Base-by-base conservation (phyloP, 1,140 invertebrate genomes). In the Eriocheir sinensis region DNA sequence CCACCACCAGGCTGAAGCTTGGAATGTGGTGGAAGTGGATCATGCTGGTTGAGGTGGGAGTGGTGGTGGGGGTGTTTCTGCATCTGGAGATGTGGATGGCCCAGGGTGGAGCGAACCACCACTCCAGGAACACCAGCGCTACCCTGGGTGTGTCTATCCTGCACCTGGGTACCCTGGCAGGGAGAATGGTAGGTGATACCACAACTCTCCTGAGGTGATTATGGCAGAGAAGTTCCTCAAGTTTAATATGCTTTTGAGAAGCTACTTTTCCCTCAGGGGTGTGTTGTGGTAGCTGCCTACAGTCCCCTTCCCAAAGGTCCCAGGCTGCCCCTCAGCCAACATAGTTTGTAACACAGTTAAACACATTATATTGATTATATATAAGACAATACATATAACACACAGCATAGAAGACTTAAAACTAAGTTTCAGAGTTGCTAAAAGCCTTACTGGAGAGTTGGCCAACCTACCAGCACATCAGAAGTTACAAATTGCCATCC, bases 101-200 rank as follows among this genome's bases (percentile, higher is more conserved):
- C 89, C 93, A 86, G 80, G 53, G 60, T 91, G 60, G 93, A 86
- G 30, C 38, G 93, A 80, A 41, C 60, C 48, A 91, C 79, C 9
- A 60, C 41, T 60, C 48, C 93, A 44, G 41, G 89, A 79, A 89
- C 93, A 80, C 60, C 86, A n/a, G 81, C 89, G 91, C 89, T 91
- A 94, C 89, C 90, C 53, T 92, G 91, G 94, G 91, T 60, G 89
- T 89, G 81, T 79, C 83, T 92, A 95, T 86, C 85, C 53, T 41
- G 90, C 91, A 93, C 83, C 94, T 72, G 79, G 91, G 72, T 88
- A 89, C 53, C 94, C 94, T 93, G 91, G 94, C 79, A 89, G 94
- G 93, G 94, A 95, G 91, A 95, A 95, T 89, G 91, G 94, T 79
- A 95, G 91, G 94, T 93, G 94, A 92, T 93, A 95, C 94, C 94